Conservation (phyloP, 2,113 vertebrate genomes). For the Ptyas mucosa region DNA sequence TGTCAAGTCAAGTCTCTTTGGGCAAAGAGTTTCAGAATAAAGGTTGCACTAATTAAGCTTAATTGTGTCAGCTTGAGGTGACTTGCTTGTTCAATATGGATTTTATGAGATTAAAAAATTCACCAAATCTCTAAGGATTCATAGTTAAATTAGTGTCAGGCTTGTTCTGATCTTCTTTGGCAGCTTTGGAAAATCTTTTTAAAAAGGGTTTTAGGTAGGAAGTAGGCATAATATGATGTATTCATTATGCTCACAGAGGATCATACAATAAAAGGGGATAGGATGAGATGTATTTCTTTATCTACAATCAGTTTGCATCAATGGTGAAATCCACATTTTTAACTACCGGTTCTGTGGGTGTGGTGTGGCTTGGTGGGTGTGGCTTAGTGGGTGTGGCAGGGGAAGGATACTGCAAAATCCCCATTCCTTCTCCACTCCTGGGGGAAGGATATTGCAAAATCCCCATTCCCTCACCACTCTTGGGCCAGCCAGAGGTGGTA, state of each 20-base stretch:
- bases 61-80: constrained; percentile 44
- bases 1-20: constrained; percentile 44
- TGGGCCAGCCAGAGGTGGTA: no score
- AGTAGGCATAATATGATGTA: neutral
- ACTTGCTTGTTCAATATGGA: constrained; percentile 39
- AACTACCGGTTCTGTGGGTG: no score
- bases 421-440: no score
- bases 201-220: neutral
- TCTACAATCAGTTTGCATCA: neutral
- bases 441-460: no score
- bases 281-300: neutral
- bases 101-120: constrained; percentile 29
- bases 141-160: constrained; percentile 31
- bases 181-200: neutral
- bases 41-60: constrained; percentile 50
- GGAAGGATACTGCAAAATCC: no score
- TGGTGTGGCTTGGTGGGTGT: no score
- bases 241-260: neutral
- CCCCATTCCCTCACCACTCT: no score
- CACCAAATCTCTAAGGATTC: constrained; percentile 12
- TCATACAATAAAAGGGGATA: neutral
- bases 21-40: constrained; percentile 41
- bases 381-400: no score
- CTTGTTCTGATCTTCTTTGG: constrained; percentile 7
- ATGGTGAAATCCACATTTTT: no score